Evolutionary conservation across 1,140 invertebrate genomes (phyloP), one percentile per base, ranked within the genome.

Genomic region (Scaptomyza hsui): DNA sequence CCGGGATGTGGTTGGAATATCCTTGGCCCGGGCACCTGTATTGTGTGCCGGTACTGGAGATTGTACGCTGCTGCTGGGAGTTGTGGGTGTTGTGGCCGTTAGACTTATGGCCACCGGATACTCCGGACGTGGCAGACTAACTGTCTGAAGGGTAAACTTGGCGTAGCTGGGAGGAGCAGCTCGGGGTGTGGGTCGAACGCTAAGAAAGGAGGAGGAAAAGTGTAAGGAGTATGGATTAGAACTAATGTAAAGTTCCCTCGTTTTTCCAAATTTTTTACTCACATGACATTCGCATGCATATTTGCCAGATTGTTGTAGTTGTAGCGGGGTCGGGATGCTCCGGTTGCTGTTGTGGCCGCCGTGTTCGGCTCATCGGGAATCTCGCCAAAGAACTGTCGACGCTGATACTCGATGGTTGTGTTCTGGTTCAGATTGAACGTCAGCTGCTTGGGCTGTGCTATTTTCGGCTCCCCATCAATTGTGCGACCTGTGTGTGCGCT

Each of bases 61-160:
- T 29, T 75, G 86, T 0, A 79, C 71, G 72, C 78, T 79, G 89
- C 78, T 85, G 47, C 81, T 89, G 45, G 83, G 83, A 35, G 89
- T 90, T 13, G 89, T 90, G 3, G 86, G 79, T 45, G 86, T 86
- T 37, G 91, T 91, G 4, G 90, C 74, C 4, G 65, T 89, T 26
- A 92, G 70, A 41, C 92, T 90, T 18, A 91, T 90, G 74, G 91
- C 91, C 13, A 95, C 93, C 0, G 95, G 95, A 67, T 94, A 95
- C 79, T 96, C 95, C 0, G 95, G 95, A 48, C 93, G 90, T 0
- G 95, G 95, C 47, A 96, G 89, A 63, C 95, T 94, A 48, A 94
- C 95, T 4, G 94, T 94, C 53, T 96, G 95, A 53, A 96, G 91
- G 4, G 95, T 96, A 74, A 95, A 96, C 86, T 94, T 95, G 39